Conservation (phyloP, 1,140 invertebrate genomes). For the Orussus abietinus region DNA sequence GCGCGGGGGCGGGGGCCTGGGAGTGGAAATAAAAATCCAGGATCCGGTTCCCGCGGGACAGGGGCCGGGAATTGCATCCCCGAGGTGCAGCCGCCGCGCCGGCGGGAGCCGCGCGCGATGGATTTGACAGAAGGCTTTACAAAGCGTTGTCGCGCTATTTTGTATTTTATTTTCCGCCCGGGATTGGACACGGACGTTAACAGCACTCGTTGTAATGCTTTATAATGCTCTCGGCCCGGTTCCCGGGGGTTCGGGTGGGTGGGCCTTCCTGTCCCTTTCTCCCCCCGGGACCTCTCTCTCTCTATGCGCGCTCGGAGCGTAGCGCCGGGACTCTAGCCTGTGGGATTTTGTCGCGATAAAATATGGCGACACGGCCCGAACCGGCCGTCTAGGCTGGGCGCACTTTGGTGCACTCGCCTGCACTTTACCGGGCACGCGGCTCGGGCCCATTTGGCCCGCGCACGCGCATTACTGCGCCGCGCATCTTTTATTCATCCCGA, state of each 20-base stretch:
- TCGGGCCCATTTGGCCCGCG: conserved; percentile 34
- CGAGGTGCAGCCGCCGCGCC: neutral
- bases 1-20: no score
- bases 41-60: no score
- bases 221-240: conserved; percentile 25
- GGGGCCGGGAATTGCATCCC: no score
- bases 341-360: conserved; percentile 26
- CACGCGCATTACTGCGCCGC: conserved; percentile 27
- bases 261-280: no score
- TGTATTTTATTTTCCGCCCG: conserved; percentile 45
- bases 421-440: no score
- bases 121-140: conserved; percentile 50
- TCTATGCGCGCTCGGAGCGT: conserved; percentile 1
- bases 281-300: conserved; percentile 2
- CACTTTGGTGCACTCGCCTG: neutral
- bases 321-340: conserved; percentile 12
- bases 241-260: neutral
- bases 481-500: conserved; percentile 54
- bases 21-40: no score
- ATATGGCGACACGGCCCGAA: conserved; percentile 18
- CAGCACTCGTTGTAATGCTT: conserved; percentile 51
- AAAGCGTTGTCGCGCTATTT: conserved; percentile 42
- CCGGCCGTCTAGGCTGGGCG: conserved; percentile 12
- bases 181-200: conserved; percentile 51
- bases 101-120: conserved; percentile 32